phyloP scores from a whole-genome alignment of 2,113 vertebrate genomes.

The Oryzias celebensis region DNA sequence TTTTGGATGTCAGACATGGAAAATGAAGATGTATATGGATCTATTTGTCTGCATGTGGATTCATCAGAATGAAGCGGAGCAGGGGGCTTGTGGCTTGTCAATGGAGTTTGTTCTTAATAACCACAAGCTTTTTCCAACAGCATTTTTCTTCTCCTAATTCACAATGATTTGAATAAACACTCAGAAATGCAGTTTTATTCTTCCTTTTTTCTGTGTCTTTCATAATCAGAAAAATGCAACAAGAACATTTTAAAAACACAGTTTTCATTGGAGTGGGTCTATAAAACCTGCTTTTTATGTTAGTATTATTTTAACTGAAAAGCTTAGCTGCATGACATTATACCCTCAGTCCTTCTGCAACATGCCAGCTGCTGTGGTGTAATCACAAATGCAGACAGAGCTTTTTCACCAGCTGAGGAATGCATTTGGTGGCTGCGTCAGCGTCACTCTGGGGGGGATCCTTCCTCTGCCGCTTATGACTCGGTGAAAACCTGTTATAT shows the following conservation, averaged over 20 bases:
- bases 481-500: slow-evolving; percentile 29
- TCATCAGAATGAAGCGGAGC: too few relatives aligned
- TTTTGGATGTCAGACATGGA: too few relatives aligned
- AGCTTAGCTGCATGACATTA: slow-evolving; percentile 18
- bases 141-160: too few relatives aligned
- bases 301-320: not conserved
- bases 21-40: too few relatives aligned
- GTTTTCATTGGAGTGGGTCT: too few relatives aligned
- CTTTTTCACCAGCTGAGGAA: slow-evolving; percentile 41
- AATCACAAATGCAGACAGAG: slow-evolving; percentile 36
- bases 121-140: too few relatives aligned
- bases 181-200: not conserved
- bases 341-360: not conserved
- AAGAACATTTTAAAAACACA: too few relatives aligned
- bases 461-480: slow-evolving; percentile 3
- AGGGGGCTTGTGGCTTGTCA: too few relatives aligned
- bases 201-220: not conserved
- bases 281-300: not conserved
- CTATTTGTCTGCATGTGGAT: too few relatives aligned
- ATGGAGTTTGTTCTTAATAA: too few relatives aligned
- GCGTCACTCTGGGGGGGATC: slow-evolving; percentile 4
- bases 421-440: slow-evolving; percentile 31
- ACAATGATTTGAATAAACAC: too few relatives aligned
- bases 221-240: too few relatives aligned
- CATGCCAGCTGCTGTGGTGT: slow-evolving; percentile 20